Evolutionary conservation across 2,113 vertebrate species (phyloP).

Genomic region (Stictonetta naevosa): DNA sequence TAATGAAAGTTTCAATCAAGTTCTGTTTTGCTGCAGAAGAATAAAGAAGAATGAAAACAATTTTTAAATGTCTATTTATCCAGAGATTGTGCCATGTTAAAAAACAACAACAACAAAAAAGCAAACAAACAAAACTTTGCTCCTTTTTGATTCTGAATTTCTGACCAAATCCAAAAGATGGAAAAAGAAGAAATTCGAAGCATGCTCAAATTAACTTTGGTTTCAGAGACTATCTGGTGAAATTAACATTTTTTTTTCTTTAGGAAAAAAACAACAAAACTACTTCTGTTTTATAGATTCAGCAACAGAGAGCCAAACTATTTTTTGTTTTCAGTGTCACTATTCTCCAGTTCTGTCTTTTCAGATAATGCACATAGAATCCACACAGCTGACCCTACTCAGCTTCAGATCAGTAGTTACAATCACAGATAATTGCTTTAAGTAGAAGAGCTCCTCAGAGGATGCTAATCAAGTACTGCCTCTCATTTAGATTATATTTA

Average conservation of each 20-base stretch:
- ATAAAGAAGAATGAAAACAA: background rate
- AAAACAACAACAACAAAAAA: background rate
- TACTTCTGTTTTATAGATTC: background rate
- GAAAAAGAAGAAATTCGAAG: background rate
- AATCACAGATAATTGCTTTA: background rate
- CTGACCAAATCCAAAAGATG: background rate
- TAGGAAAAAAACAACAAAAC: background rate
- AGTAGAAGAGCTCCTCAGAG: slow-evolving; percentile 34
- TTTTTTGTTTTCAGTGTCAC: background rate
- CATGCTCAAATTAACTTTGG: background rate
- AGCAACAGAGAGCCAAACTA: background rate
- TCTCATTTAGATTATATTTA: background rate
- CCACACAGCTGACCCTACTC: background rate
- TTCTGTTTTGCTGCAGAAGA: background rate
- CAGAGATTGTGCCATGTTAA: background rate
- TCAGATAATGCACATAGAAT: background rate
- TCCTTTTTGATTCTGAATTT: slow-evolving; percentile 15
- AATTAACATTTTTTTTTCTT: background rate
- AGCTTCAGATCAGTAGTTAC: background rate
- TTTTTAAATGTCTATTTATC: background rate
- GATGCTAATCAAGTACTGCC: slow-evolving; percentile 7
- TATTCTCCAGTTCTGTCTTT: background rate
- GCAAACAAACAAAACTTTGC: background rate
- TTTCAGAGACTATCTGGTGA: background rate
- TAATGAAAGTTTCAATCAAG: background rate